Evolutionary conservation across 2,797 vertebrate genomes (phyloP).

Genomic region (Danio aesculapii): DNA sequence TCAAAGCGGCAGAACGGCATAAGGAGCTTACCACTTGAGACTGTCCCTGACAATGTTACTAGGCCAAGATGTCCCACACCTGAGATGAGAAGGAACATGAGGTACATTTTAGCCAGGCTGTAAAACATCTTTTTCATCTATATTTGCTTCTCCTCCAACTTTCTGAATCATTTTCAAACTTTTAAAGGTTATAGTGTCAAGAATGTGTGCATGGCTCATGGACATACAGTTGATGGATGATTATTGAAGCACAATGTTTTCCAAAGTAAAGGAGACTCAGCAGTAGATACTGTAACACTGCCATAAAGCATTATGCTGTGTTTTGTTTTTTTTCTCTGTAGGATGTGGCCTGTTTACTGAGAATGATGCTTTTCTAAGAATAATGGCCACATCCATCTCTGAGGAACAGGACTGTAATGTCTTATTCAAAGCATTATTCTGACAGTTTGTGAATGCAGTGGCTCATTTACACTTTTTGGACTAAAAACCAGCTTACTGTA

Average conservation of each 20-base stretch:
- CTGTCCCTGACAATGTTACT: constrained; percentile 51
- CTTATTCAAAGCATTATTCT: constrained; percentile 31
- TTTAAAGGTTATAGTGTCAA: constrained; percentile 54
- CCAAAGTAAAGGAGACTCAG: constrained; percentile 28
- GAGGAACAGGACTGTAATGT: constrained; percentile 29
- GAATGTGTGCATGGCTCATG: constrained; percentile 17
- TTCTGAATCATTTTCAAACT: constrained; percentile 59
- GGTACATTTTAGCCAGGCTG: constrained; percentile 59
- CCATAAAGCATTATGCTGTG: neutral
- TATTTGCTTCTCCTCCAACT: constrained; percentile 57
- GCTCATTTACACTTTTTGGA: constrained; percentile 10
- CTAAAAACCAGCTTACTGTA: constrained; percentile 16
- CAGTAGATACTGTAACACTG: constrained; percentile 5
- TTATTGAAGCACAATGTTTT: constrained; percentile 21
- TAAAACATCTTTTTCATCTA: constrained; percentile 67
- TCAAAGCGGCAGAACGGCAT: constrained; percentile 20
- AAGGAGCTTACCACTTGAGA: constrained; percentile 60
- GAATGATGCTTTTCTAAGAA: constrained; percentile 14
- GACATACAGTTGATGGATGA: constrained; percentile 58
- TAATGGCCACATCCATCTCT: constrained; percentile 36
- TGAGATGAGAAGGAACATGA: constrained; percentile 53
- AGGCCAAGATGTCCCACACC: constrained; percentile 56
- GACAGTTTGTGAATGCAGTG: constrained; percentile 12
- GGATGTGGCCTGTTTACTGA: constrained; percentile 51
- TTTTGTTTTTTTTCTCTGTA: constrained; percentile 35